Conservation (phyloP, 2,113 vertebrate genomes). For the Trogon surrucura region DNA sequence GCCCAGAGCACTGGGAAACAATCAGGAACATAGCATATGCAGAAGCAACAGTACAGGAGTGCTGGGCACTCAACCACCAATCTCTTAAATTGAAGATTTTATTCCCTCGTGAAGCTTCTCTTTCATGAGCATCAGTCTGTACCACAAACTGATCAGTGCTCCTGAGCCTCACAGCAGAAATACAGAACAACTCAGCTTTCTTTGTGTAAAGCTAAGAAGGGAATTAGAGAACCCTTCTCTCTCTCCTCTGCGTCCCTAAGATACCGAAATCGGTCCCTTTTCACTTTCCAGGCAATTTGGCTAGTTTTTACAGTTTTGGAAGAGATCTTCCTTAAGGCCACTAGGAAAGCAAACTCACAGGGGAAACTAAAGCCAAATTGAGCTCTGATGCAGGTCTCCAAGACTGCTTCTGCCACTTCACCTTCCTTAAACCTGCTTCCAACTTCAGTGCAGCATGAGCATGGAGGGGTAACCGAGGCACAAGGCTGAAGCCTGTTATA, state of each 20-base stretch:
- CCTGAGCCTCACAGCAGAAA: background rate
- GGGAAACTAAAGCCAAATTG: background rate
- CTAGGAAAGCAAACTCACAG: background rate
- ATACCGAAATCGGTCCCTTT: background rate
- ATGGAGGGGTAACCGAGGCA: accelerated
- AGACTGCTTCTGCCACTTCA: background rate
- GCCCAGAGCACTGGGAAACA: background rate
- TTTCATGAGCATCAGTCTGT: background rate
- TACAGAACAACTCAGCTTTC: background rate
- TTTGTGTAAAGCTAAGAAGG: background rate
- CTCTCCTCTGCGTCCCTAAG: background rate
- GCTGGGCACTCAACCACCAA: background rate
- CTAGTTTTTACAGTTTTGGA: background rate
- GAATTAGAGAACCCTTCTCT: background rate
- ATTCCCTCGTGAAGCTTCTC: background rate
- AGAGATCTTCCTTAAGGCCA: background rate
- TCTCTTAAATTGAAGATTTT: background rate
- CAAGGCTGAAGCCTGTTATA: background rate
- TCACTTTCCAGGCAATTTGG: background rate
- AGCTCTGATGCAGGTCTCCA: background rate
- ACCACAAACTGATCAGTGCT: background rate
- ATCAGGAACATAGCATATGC: background rate
- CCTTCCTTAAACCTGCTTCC: background rate
- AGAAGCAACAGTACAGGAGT: background rate
- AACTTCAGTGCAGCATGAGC: background rate